A percentile compares a stretch with the other conserved stretches of the same genome.
These are phyloP conservation scores for Palythoa caribaeorum DNA, from an alignment of 92 coral and sea anemone species.

Conservation along the genomic window DNA sequence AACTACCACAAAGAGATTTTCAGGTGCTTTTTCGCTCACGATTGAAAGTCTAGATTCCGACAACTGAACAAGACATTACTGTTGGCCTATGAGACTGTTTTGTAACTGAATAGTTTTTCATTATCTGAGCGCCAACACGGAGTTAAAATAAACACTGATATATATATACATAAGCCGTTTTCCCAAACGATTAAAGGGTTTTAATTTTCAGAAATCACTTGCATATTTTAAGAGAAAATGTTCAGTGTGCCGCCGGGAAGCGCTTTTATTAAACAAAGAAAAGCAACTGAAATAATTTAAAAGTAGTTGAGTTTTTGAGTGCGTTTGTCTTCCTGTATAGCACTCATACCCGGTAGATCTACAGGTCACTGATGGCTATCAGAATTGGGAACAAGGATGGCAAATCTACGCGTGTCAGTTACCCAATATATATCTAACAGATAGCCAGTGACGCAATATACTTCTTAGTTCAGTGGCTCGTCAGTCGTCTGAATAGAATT, in stretches of 20 bases:
- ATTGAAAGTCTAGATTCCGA: background rate
- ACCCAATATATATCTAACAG: background rate
- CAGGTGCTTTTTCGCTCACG: background rate
- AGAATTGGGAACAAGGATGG: background rate
- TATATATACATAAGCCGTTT: constrained; percentile 25
- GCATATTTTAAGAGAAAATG: background rate
- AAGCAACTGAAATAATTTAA: background rate
- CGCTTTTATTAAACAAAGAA: background rate
- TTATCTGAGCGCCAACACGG: background rate
- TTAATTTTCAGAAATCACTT: constrained; percentile 22
- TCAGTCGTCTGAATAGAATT: background rate
- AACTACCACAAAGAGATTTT: background rate
- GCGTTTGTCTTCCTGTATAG: background rate
- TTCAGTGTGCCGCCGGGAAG: background rate
- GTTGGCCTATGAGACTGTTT: background rate
- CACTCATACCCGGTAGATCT: background rate
- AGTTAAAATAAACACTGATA: constrained; percentile 34
- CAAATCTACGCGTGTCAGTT: background rate
- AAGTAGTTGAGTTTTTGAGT: background rate
- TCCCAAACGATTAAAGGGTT: constrained; percentile 28
- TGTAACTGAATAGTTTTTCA: constrained; percentile 3
- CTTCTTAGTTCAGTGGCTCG: background rate
- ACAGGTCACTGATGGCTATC: constrained; percentile 46
- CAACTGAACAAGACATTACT: background rate
- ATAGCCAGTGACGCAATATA: background rate